Base-by-base conservation (phyloP, 2,888 invertebrate genomes). In the Apamea epomidion region DNA sequence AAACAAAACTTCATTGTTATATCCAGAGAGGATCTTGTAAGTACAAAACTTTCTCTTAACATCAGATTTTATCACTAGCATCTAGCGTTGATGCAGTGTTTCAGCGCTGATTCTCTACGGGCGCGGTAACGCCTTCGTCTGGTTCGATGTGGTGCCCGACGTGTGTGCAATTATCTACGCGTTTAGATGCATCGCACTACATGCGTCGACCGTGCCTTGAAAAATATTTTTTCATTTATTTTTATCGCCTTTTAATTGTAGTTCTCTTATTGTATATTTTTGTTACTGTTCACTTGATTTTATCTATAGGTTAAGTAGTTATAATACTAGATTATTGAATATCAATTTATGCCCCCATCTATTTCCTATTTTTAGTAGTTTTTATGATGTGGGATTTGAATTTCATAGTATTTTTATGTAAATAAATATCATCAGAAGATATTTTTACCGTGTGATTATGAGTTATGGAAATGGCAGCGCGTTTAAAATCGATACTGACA, bases 81-180 rank as follows among this genome's bases (percentile, higher is more conserved):
- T 92, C 90, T 87, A 85, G 81, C 86, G 85, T 78, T 89, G 88
- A 88, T 89, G 89, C 83, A 84, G 87, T 89, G 88, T 91, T 91
- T 88, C 90, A 90, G 88, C 88, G 83, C 76, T 86, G 90, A 93
- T 94, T 93, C 90, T 91, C 90, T 90, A 90, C 92, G 92, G 87
- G 88, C 81, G 80, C 81, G 87, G 90, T 85, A 90, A 85, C 92
- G 92, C 92, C 93, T 91, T 88, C 84, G 83, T 51, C 81, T 82
- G 84, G 81, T 87, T 81, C 90, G 90, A 74, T 85, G 80, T 88
- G 88, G 83, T 85, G 86, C 83, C 71, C 85, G 85, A 76, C 88
- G 84, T 86, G 87, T 86, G 86, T 84, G 89, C 92, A 92, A 93
- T 94, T 94, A 93, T 93, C 90, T 89, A 93, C 92, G 93, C 92